Evolutionary conservation across 1,140 invertebrate species (phyloP).

Genomic region (Globodera ellingtonae): DNA sequence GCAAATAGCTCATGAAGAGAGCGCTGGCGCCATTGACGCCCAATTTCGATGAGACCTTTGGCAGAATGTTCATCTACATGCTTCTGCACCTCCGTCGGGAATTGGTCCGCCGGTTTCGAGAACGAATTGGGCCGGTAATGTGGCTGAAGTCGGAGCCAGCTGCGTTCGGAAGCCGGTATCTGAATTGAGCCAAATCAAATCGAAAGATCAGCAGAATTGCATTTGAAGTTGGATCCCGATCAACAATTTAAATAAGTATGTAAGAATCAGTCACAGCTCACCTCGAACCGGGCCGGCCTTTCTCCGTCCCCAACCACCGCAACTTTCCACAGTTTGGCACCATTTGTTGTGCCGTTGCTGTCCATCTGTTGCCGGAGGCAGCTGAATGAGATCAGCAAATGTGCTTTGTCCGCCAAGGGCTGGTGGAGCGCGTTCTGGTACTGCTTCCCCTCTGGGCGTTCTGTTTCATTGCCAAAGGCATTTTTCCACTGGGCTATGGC

Average conservation of each 20-base stretch:
- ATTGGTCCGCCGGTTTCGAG: constrained; percentile 34
- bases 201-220: not conserved
- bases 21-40: constrained; percentile 38
- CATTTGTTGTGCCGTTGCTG: not conserved
- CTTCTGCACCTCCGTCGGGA: constrained; percentile 39
- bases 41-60: constrained; percentile 33
- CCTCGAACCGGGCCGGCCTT: not conserved
- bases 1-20: constrained; percentile 35
- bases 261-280: not conserved
- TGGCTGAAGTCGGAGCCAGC: constrained; percentile 29
- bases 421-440: constrained; percentile 1
- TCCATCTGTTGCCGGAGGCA: constrained; percentile 7
- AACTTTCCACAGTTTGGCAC: not conserved
- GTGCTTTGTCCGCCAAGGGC: constrained; percentile 13
- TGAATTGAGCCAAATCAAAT: constrained; percentile 3
- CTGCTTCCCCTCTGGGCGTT: not conserved
- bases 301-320: not conserved
- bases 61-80: constrained; percentile 35
- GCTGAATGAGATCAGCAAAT: constrained; percentile 14
- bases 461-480: not conserved
- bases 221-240: not conserved
- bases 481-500: constrained; percentile 21
- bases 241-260: not conserved
- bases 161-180: constrained; percentile 1
- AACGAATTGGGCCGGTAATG: constrained; percentile 37